Conservation (phyloP, 2,113 vertebrate genomes). For the Cyanocitta stelleri region DNA sequence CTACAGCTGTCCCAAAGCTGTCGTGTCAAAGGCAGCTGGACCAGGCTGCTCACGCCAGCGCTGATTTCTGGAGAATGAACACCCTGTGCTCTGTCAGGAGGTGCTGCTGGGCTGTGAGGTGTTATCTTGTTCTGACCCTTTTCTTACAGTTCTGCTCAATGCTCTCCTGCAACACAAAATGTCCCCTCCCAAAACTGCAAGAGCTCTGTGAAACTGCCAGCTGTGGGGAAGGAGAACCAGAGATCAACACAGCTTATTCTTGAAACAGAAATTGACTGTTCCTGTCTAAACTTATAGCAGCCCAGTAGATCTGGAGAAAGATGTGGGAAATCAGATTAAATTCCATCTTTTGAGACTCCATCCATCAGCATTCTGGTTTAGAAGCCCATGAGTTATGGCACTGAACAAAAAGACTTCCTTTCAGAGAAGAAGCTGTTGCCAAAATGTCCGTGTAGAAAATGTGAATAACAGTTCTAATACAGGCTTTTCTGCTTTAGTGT, state of each 20-base stretch:
- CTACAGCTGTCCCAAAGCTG: neutral
- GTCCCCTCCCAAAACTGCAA: neutral
- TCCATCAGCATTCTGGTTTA: neutral
- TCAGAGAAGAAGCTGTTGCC: neutral
- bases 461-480: neutral
- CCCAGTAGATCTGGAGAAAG: neutral
- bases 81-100: rapidly evolving
- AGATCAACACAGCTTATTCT: neutral
- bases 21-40: neutral
- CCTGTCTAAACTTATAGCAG: neutral
- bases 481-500: neutral
- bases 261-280: neutral
- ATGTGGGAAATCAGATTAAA: neutral
- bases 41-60: neutral
- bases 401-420: neutral
- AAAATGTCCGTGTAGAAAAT: neutral
- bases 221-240: neutral
- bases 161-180: neutral
- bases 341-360: neutral
- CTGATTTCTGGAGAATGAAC: neutral
- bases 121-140: neutral
- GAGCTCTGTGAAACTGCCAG: neutral
- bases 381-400: neutral
- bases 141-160: neutral
- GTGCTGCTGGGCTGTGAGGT: neutral